Conservation (phyloP, 2,797 vertebrate genomes). For the Typhlichthys eigenmanni region DNA sequence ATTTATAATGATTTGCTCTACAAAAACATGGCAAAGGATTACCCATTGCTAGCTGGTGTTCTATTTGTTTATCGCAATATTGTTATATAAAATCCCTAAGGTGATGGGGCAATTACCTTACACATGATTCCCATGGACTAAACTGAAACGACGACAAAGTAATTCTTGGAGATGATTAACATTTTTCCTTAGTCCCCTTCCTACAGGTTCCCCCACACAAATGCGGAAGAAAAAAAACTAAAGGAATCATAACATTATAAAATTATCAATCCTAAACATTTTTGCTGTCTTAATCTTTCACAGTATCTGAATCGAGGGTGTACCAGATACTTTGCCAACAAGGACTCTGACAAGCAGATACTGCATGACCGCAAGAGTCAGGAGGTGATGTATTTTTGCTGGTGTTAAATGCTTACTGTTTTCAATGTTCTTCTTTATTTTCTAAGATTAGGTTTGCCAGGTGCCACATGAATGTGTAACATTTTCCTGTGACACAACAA, state of each 20-base stretch:
- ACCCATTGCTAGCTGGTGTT: slow-evolving; percentile 38
- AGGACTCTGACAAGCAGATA: slow-evolving; percentile 95
- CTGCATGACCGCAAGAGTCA: slow-evolving; percentile 94
- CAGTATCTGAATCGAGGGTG: slow-evolving; percentile 98
- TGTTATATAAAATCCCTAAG: slow-evolving; percentile 44
- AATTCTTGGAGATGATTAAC: slow-evolving; percentile 37
- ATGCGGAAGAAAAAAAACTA: background rate
- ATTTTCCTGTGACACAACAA: background rate
- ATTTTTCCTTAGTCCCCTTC: slow-evolving; percentile 36
- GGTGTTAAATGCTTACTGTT: background rate
- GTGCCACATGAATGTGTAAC: background rate
- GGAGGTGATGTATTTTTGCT: slow-evolving; percentile 80
- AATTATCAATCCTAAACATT: slow-evolving; percentile 6
- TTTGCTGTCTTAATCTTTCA: slow-evolving; percentile 37
- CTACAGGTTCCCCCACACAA: slow-evolving; percentile 10
- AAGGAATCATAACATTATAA: slow-evolving; percentile 11
- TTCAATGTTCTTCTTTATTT: background rate
- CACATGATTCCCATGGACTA: slow-evolving; percentile 32
- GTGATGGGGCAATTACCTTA: slow-evolving; percentile 54
- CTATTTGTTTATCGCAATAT: slow-evolving; percentile 47
- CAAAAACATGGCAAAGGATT: slow-evolving; percentile 41
- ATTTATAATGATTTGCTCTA: slow-evolving; percentile 27
- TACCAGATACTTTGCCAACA: slow-evolving; percentile 92
- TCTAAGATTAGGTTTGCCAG: background rate
- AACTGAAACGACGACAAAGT: slow-evolving; percentile 41